Percentiles rank a stretch among this genome's conserved stretches.
phyloP scores from a whole-genome alignment of 1,140 invertebrate genomes.

The Lasioglossum baleicum region DNA sequence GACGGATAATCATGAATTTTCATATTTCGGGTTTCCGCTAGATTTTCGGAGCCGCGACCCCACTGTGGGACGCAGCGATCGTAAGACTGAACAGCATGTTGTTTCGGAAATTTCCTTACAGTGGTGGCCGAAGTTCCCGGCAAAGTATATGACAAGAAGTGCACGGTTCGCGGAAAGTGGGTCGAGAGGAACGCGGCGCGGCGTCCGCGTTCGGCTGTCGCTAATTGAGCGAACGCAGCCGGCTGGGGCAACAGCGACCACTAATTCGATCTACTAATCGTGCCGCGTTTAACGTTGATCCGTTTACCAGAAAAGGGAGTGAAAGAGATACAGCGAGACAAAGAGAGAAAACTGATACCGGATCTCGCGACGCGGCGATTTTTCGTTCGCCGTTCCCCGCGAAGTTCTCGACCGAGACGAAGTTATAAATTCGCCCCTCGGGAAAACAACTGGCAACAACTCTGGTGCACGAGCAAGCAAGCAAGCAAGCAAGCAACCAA shows the following conservation, averaged over 20 bases:
- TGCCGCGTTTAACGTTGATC: background rate
- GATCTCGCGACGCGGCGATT: conserved; percentile 26
- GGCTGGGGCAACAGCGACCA: background rate
- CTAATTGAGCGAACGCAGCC: conserved; percentile 41
- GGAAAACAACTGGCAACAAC: conserved; percentile 68
- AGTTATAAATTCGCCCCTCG: conserved; percentile 67
- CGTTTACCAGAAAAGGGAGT: conserved; percentile 20
- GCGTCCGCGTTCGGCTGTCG: conserved; percentile 6
- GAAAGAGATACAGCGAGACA: too few species aligned
- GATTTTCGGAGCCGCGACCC: too few species aligned
- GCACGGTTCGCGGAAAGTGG: conserved; percentile 44
- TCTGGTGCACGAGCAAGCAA: conserved; percentile 13
- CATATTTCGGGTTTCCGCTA: too few species aligned
- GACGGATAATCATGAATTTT: too few species aligned
- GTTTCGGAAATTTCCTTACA: conserved; percentile 14
- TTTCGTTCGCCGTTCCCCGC: conserved; percentile 45
- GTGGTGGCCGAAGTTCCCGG: background rate
- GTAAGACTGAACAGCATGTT: background rate
- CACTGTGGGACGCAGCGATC: background rate
- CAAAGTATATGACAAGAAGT: conserved; percentile 38
- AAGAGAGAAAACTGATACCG: too few species aligned
- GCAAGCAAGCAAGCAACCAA: background rate
- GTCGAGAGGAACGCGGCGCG: conserved; percentile 19
- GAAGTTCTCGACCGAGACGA: conserved; percentile 52
- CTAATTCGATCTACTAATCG: conserved; percentile 4